Base-by-base conservation (phyloP, 1,140 invertebrate genomes). In the Listronotus oregonensis region DNA sequence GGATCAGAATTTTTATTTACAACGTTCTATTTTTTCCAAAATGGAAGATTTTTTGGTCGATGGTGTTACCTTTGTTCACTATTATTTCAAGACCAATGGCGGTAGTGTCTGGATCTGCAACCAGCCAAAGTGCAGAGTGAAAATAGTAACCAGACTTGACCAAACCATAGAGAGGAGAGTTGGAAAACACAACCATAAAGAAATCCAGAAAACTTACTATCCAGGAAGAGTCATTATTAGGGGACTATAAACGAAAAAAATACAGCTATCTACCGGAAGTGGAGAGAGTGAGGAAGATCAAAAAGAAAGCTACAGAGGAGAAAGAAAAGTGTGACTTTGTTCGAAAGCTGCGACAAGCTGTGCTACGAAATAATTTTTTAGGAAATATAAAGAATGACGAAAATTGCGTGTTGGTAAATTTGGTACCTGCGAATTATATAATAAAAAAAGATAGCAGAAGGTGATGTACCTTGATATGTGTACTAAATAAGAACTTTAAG, bases 311-410 rank as follows among this genome's bases (percentile, higher is more conserved):
- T 21, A 21, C 5, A 2, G 8, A 21, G 8, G 46, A 49, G 18
- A 49, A 7, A 11, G 14, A 21, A 49, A 49, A 49, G 46, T 49
- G 46, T 17, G 46, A 49, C 18, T 49, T 49, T 11, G 21, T 18
- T 6, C 15, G 46, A 27, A 49, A 49, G 9, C 18, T 49, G 1
- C 15, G 46, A 27, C 8, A 49, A 3, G 46, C 46, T 3, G 18
- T 49, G 2, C 18, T 49, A 9, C 21, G 46, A 21, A 7, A 7
- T 6, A 49, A 49, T 49, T 49, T 49, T 37, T 37, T 37, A 12
- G 7, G 8, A 1, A 12, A 37, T 37, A 10, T 37, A 37, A 27
- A 3, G 5, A 27, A 5, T 27, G 21, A 27, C 1, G 21, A 27
- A 27, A 27, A 27, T 27, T 27, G 21, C 5, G 2, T 27, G 21